Evolutionary conservation across 1,140 invertebrate genomes (phyloP).

Genomic region (Lasaia peninsularis): DNA sequence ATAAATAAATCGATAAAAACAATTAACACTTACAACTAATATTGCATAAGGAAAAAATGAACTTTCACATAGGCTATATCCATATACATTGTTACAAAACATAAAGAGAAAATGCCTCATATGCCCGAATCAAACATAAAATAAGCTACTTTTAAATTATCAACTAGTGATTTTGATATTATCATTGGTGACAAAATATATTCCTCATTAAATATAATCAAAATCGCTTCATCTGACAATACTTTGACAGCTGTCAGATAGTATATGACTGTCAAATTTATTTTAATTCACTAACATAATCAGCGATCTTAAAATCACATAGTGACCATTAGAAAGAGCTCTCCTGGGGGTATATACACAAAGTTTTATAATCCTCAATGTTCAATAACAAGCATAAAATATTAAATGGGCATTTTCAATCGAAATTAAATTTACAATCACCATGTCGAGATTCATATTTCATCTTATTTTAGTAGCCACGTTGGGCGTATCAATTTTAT

Average conservation of each 20-base stretch:
- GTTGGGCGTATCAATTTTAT: constrained; percentile 14
- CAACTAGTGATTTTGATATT: too few relatives aligned
- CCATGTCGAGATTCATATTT: constrained; percentile 46
- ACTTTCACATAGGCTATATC: constrained; percentile 48
- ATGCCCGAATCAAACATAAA: constrained; percentile 29
- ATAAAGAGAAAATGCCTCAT: constrained; percentile 34
- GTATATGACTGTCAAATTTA: too few relatives aligned
- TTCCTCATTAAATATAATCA: too few relatives aligned
- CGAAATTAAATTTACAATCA: constrained; percentile 21
- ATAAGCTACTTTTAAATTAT: too few relatives aligned
- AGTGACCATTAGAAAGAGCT: too few relatives aligned
- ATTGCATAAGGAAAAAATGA: constrained; percentile 75
- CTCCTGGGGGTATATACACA: constrained; percentile 1
- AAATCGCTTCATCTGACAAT: too few relatives aligned
- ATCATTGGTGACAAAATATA: too few relatives aligned
- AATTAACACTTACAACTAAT: constrained; percentile 43
- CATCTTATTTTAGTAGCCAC: constrained; percentile 18
- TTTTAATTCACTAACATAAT: too few relatives aligned
- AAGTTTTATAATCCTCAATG: constrained; percentile 16
- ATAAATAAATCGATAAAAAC: constrained; percentile 12
- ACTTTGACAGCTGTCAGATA: too few relatives aligned
- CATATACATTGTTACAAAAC: constrained; percentile 23
- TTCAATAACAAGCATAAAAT: constrained; percentile 37
- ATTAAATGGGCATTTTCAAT: constrained; percentile 14
- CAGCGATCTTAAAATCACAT: too few relatives aligned